Evolutionary conservation across 2,888 invertebrate genomes (phyloP).

Genomic region (Drosophila pseudotalamancana): DNA sequence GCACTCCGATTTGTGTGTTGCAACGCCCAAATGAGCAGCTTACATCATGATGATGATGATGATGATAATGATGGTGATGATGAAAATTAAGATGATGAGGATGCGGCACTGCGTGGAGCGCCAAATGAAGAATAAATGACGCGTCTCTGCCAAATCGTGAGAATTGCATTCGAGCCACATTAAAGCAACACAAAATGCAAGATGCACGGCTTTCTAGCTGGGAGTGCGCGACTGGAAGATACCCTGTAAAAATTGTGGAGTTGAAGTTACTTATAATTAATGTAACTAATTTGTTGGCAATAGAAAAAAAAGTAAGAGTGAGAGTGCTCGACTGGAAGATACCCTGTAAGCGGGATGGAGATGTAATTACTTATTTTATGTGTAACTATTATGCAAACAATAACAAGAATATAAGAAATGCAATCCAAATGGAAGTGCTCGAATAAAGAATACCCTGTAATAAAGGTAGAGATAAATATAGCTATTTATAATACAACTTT

Average conservation of each 20-base stretch:
- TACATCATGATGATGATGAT: conserved; percentile 63
- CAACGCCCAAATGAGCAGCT: conserved; percentile 67
- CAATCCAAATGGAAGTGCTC: no score
- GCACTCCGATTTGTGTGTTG: conserved; percentile 29
- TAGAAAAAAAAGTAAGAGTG: not conserved
- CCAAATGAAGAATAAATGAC: conserved; percentile 59
- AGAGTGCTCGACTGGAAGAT: not conserved
- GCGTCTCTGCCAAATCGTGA: conserved; percentile 69
- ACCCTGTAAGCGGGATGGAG: not conserved
- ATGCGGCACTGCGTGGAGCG: conserved; percentile 37
- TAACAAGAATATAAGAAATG: no score
- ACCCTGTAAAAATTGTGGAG: not conserved
- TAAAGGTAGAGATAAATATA: no score
- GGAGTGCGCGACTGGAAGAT: not conserved
- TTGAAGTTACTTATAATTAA: no score
- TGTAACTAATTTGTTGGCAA: not conserved
- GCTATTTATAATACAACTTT: no score
- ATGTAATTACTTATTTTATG: no score
- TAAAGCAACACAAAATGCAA: not conserved
- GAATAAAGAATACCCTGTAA: no score
- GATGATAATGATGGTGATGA: not conserved
- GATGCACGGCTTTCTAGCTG: not conserved
- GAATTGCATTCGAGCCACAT: conserved; percentile 60
- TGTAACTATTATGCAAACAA: no score
- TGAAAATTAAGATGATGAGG: not conserved